A percentile compares a stretch with the other conserved stretches of the same genome.
Evolutionary conservation across 2,113 vertebrate species (phyloP).

Genomic region (Phocoena phocoena): DNA sequence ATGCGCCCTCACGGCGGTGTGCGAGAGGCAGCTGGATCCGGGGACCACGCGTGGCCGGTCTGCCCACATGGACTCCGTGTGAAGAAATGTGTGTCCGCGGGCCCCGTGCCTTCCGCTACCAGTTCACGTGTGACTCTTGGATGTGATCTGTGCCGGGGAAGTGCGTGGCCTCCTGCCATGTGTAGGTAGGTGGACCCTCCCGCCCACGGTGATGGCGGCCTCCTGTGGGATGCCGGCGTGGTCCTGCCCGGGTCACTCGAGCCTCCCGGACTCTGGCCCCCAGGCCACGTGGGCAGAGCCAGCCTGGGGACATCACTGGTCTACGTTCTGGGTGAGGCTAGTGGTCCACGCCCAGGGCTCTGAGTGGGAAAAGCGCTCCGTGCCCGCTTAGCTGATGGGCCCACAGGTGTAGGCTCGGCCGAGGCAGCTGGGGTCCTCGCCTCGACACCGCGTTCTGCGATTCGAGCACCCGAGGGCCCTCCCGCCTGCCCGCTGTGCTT

Average conservation of each 20-base stretch:
- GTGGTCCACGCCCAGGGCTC: not conserved
- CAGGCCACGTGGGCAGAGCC: not conserved
- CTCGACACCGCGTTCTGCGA: fast-evolving
- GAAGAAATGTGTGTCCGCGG: not conserved
- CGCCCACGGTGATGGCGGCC: fast-evolving
- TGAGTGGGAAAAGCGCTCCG: not conserved
- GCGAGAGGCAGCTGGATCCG: no score
- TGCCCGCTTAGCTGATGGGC: not conserved
- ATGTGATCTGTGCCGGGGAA: fast-evolving
- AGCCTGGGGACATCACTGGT: not conserved
- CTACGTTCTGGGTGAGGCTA: not conserved
- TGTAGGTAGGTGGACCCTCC: not conserved
- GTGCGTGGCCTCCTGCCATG: not conserved
- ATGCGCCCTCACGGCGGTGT: no score
- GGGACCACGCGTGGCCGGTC: no score
- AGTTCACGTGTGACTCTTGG: not conserved
- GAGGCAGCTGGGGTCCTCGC: not conserved
- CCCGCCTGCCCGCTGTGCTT: not conserved
- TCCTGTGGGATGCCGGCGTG: not conserved
- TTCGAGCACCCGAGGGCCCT: not conserved
- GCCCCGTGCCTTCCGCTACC: fast-evolving
- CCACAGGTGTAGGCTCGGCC: not conserved
- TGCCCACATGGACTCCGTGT: not conserved
- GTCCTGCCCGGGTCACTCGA: not conserved
- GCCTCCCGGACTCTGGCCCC: not conserved